Evolutionary conservation across 2,797 vertebrate species (phyloP).

Genomic region (Tapera naevia): DNA sequence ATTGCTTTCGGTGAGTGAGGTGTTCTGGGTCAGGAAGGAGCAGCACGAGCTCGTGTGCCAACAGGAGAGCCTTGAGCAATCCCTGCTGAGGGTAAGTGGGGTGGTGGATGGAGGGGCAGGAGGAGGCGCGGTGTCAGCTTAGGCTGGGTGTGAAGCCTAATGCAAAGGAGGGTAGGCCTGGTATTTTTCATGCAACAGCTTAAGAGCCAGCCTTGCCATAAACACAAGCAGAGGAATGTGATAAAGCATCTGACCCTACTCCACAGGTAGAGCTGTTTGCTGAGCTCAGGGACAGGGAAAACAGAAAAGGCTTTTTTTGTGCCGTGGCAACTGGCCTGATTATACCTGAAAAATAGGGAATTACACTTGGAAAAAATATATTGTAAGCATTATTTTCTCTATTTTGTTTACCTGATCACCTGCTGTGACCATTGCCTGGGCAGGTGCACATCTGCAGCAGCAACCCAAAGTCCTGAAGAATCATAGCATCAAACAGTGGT

Average conservation of each 20-base stretch:
- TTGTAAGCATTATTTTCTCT: neutral
- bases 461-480: neutral
- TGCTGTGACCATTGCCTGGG: neutral
- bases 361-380: neutral
- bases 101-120: neutral
- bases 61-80: neutral
- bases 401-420: accelerated
- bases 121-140: neutral
- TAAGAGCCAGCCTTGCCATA: neutral
- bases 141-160: neutral
- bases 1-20: accelerated
- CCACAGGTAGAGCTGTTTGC: neutral
- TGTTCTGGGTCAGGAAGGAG: neutral
- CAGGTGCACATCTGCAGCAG: accelerated
- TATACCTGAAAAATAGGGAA: neutral
- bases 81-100: accelerated
- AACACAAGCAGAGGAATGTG: neutral
- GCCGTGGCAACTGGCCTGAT: neutral
- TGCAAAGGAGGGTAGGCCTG: neutral
- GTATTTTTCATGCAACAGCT: neutral
- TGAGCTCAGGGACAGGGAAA: neutral
- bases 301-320: neutral
- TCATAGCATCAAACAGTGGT: too few species aligned
- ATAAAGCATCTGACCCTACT: neutral
- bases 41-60: too few species aligned